Evolutionary conservation across 2,888 invertebrate genomes (phyloP), one percentile per base, ranked within the genome.

Genomic region (Hecatera dysodea): DNA sequence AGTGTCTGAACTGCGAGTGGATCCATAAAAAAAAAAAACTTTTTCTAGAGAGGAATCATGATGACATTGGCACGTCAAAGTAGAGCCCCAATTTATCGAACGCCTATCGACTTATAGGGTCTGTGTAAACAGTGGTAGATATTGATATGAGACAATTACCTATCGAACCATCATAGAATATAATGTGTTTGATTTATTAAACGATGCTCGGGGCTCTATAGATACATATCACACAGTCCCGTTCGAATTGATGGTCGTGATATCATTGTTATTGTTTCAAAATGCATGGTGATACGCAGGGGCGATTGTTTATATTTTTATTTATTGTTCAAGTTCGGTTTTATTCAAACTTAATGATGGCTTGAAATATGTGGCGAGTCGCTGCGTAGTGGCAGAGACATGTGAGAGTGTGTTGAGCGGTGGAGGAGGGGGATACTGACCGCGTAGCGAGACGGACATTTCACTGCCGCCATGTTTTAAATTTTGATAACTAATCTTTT

Each of bases 131-230:
- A 90, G 80, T 88, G 76, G 78, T 83, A 93, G 92, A 91, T 92
- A 92, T 91, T 89, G 87, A 87, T 88, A 87, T 89, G 91, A 94
- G 94, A 95, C 94, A 95, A 94, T 94, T 94, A 93, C 90, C 91
- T 92, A 92, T 92, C 90, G 87, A 90, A 93, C 93, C 92, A 94
- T 94, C 92, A 91, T 89, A 87, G 82, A 88, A 88, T 91, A 90
- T 93, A 92, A 90, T 92, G 90, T 93, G 89, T 92, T 94, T 94
- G 94, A 94, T 94, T 95, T 95, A 95, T 94, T 93, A 93, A 92
- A 88, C 90, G 88, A 88, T 87, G 88, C 88, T 86, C 73, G 85
- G 84, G 82, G 89, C 83, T 83, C 77, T 75, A 72, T 65, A 87
- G 89, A 90, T 90, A 86, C 57, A 65, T 82, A 78, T 82, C 82